Evolutionary conservation across 1,140 invertebrate species (phyloP).

Genomic region (Mamestra configurata): DNA sequence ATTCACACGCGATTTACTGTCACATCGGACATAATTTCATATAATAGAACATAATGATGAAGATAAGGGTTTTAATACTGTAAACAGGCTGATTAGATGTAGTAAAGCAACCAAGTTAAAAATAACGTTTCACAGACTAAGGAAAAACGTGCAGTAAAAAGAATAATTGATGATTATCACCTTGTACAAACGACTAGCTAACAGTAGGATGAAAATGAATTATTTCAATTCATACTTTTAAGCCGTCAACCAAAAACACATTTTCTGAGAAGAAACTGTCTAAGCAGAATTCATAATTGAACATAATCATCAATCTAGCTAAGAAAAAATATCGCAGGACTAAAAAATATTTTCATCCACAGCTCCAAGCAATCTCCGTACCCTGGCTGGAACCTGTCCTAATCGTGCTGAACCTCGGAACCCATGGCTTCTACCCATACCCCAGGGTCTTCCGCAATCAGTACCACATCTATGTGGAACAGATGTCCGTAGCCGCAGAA

Average conservation of each 20-base stretch:
- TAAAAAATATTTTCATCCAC: slow-evolving; percentile 33
- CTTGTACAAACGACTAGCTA: too few species aligned
- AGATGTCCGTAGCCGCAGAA: slow-evolving; percentile 54
- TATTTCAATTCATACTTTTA: too few species aligned
- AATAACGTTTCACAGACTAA: background rate
- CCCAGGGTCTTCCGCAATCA: slow-evolving; percentile 64
- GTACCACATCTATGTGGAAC: slow-evolving; percentile 61
- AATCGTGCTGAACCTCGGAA: slow-evolving; percentile 71
- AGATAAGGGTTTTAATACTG: background rate
- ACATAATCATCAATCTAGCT: too few species aligned
- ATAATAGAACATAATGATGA: background rate
- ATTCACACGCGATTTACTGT: slow-evolving; percentile 1
- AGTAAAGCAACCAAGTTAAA: background rate
- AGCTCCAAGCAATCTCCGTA: slow-evolving; percentile 66
- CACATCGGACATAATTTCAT: background rate
- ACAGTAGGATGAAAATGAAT: too few species aligned
- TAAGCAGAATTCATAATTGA: too few species aligned
- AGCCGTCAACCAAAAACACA: too few species aligned
- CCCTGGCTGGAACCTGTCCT: slow-evolving; percentile 69
- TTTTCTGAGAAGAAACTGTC: too few species aligned
- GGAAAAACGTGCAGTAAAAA: too few species aligned
- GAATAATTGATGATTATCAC: too few species aligned
- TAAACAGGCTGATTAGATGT: background rate
- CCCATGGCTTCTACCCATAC: slow-evolving; percentile 76
- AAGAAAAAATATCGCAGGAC: too few species aligned